A percentile compares a stretch with the other conserved stretches of the same genome.
Evolutionary conservation across 2,888 invertebrate genomes (phyloP).

Genomic region (Scaptomyza tumidula): DNA sequence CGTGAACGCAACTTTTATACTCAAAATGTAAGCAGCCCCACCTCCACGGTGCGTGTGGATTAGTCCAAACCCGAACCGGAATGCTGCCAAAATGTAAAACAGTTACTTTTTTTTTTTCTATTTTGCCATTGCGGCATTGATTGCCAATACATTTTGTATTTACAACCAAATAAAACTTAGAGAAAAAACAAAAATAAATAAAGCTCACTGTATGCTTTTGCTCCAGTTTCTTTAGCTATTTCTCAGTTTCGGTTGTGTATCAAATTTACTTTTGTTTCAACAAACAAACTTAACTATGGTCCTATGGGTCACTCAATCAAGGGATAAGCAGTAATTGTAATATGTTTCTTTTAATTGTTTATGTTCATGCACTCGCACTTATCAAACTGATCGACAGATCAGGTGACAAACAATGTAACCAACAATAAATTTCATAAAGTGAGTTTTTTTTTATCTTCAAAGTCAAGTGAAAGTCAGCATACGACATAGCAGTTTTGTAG

Average conservation of each 20-base stretch:
- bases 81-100: constrained; percentile 70
- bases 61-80: constrained; percentile 67
- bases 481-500: no score
- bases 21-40: constrained; percentile 35
- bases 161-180: constrained; percentile 38
- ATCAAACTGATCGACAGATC: constrained; percentile 1
- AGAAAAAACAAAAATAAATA: neutral
- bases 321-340: constrained; percentile 19
- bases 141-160: constrained; percentile 59
- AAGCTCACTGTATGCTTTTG: constrained; percentile 9
- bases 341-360: no score
- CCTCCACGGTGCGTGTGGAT: constrained; percentile 51
- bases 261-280: constrained; percentile 25
- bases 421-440: no score
- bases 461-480: constrained; percentile 63
- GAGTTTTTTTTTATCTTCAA: constrained; percentile 6
- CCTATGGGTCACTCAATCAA: constrained; percentile 20
- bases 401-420: neutral
- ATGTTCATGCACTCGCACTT: neutral
- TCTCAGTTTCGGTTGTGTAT: neutral
- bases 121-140: constrained; percentile 45
- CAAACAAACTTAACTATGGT: neutral
- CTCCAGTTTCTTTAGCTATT: constrained; percentile 29
- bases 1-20: constrained; percentile 82
- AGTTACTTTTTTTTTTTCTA: constrained; percentile 51